These are phyloP conservation scores for Hybognathus amarus DNA, from an alignment of 2,797 vertebrate genomes.

Conservation along the genomic window DNA sequence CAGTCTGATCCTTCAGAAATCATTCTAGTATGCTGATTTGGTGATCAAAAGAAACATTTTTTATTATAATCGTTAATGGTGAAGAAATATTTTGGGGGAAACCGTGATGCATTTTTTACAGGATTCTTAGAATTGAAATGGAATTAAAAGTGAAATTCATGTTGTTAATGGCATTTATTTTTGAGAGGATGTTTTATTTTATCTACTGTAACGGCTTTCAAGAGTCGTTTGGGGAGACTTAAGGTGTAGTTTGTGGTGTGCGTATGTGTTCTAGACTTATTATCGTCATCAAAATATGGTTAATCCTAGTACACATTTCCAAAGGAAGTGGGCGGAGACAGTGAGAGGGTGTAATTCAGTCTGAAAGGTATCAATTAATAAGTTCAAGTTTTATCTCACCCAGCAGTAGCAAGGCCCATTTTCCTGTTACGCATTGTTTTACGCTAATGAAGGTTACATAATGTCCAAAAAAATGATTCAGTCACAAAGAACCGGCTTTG, in stretches of 20 bases:
- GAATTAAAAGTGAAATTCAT: neutral
- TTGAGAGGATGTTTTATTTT: neutral
- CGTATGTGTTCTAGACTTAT: conserved; percentile 52
- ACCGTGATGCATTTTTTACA: neutral
- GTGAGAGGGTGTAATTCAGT: conserved; percentile 62
- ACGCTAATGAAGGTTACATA: conserved; percentile 57
- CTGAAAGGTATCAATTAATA: conserved; percentile 64
- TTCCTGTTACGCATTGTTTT: conserved; percentile 53
- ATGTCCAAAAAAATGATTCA: conserved; percentile 1
- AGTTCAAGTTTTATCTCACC: conserved; percentile 64
- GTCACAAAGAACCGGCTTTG: neutral
- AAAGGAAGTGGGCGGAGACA: conserved; percentile 47
- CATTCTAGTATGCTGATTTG: neutral
- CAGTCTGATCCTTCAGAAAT: neutral
- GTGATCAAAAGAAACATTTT: neutral
- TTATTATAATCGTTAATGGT: neutral
- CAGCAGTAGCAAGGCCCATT: conserved; percentile 49
- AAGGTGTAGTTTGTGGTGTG: neutral
- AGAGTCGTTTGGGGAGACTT: neutral
- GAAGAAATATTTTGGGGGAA: neutral
- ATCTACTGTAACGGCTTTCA: neutral
- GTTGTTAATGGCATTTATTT: neutral
- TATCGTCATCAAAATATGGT: conserved; percentile 63
- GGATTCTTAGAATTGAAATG: neutral
- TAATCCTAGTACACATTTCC: conserved; percentile 47